These are phyloP conservation scores for Oscheius sp. DNA, from an alignment of 2,888 invertebrate genomes.

Conservation along the genomic window DNA sequence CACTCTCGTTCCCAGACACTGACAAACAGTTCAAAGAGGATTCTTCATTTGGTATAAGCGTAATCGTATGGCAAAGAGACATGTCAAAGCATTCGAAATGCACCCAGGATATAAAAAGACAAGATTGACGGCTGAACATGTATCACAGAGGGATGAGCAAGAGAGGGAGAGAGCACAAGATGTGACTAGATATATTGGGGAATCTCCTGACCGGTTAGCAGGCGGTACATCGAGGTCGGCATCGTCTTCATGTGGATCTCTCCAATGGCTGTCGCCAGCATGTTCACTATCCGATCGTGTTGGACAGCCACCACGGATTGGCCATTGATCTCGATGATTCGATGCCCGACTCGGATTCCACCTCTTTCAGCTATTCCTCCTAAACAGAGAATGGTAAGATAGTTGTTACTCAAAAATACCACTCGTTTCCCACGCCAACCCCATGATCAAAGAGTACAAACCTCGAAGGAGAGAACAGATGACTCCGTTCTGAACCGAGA, in stretches of 20 bases:
- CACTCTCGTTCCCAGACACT: too few species aligned
- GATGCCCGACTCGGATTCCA: constrained; percentile 96
- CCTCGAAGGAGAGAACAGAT: constrained; percentile 77
- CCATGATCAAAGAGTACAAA: background rate
- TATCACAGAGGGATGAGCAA: constrained; percentile 35
- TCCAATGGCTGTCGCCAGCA: constrained; percentile 97
- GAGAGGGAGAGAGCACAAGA: background rate
- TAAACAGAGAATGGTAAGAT: constrained; percentile 24
- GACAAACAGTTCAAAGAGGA: too few species aligned
- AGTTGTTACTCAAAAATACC: background rate
- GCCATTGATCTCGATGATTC: constrained; percentile 90
- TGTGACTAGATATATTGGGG: constrained; percentile 86
- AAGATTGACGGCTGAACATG: constrained; percentile 19
- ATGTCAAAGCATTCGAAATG: constrained; percentile 13
- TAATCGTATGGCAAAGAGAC: too few species aligned
- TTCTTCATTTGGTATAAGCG: too few species aligned
- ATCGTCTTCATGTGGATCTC: constrained; percentile 99
- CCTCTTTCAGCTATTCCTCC: constrained; percentile 99
- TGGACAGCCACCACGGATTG: constrained; percentile 99
- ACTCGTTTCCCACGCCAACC: background rate
- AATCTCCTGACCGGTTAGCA: constrained; percentile 98
- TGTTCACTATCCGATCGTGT: constrained; percentile 95
- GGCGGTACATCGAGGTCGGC: constrained; percentile 99
- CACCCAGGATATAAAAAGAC: constrained; percentile 23
- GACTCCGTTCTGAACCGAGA: constrained; percentile 99